Evolutionary conservation across 2,113 vertebrate species (phyloP).

Genomic region (Strigops habroptila): DNA sequence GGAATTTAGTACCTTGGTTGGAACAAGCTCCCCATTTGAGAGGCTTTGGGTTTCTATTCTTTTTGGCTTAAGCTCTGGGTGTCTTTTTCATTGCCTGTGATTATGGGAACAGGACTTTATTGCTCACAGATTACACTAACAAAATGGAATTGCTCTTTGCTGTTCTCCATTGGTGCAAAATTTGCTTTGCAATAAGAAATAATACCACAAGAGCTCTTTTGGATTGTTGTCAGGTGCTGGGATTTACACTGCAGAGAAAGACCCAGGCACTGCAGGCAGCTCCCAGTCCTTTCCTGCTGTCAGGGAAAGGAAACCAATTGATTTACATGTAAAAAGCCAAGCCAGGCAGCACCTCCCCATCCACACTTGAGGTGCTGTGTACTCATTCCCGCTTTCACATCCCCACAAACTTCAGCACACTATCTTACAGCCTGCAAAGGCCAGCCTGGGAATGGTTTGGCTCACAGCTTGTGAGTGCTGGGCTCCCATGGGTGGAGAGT

Average conservation of each 20-base stretch:
- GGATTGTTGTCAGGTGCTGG: background rate
- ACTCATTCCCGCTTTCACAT: background rate
- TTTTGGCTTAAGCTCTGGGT: background rate
- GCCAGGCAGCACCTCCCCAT: background rate
- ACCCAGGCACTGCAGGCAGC: background rate
- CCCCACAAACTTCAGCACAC: background rate
- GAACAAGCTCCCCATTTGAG: background rate
- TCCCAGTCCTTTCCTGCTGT: background rate
- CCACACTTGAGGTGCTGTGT: background rate
- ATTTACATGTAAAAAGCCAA: background rate
- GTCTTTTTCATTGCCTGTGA: background rate
- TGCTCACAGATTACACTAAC: background rate
- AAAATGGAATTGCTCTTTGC: background rate
- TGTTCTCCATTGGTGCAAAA: background rate
- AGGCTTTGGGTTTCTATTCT: background rate
- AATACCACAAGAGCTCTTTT: background rate
- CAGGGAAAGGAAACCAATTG: background rate
- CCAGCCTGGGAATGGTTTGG: background rate
- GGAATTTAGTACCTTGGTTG: constrained; percentile 16
- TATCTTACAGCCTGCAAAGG: background rate
- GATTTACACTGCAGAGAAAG: background rate
- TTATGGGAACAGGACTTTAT: constrained; percentile 4
- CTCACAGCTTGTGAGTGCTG: background rate
- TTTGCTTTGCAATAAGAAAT: background rate
- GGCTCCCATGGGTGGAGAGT: background rate